Evolutionary conservation across 2,888 invertebrate species (phyloP).

Genomic region (Empis stercorea): DNA sequence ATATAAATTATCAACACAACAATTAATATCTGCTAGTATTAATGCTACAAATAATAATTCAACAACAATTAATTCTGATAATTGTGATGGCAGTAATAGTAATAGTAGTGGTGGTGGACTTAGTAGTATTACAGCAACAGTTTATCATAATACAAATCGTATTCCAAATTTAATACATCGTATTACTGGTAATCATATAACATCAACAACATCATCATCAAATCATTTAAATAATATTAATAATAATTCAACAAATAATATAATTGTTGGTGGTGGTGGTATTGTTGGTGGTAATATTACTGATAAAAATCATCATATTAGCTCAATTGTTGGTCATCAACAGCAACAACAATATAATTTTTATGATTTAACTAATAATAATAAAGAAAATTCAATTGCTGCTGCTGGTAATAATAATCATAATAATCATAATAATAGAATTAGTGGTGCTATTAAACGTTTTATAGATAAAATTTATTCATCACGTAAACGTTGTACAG

Average conservation of each 20-base stretch:
- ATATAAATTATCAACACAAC: slow-evolving; percentile 21
- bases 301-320: neutral
- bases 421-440: slow-evolving; percentile 20
- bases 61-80: no score
- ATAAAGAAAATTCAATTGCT: slow-evolving; percentile 12
- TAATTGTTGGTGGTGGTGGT: neutral
- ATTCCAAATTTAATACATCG: neutral
- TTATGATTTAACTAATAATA: slow-evolving; percentile 21
- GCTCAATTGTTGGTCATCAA: neutral
- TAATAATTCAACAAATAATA: neutral
- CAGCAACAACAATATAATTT: slow-evolving; percentile 20
- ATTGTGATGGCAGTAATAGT: neutral
- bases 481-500: slow-evolving; percentile 31
- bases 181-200: neutral
- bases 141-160: no score
- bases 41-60: neutral
- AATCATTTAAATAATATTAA: neutral
- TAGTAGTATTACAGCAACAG: neutral
- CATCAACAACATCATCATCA: neutral
- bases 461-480: slow-evolving; percentile 31
- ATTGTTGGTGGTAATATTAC: neutral
- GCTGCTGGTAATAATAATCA: slow-evolving; percentile 14
- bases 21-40: slow-evolving; percentile 12
- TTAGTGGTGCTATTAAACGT: slow-evolving; percentile 36
- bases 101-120: neutral